Percentiles rank a stretch among this genome's conserved stretches.
These are phyloP conservation scores for Taxidea taxus DNA, from an alignment of 2,113 vertebrate genomes.

Conservation along the genomic window DNA sequence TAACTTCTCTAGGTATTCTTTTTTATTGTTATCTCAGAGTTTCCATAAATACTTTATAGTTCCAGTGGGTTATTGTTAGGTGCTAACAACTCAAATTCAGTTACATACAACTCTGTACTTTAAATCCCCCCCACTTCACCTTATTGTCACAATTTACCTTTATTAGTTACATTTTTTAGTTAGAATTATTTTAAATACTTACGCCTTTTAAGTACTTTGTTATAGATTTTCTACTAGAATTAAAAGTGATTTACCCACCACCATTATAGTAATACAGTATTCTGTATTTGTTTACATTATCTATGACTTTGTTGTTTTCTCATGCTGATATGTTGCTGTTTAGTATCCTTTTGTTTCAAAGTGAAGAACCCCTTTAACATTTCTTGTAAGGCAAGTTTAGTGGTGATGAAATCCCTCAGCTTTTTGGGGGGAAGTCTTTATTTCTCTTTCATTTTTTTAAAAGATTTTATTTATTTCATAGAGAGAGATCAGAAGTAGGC, in stretches of 20 bases:
- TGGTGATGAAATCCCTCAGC: not conserved
- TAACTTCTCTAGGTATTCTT: not conserved
- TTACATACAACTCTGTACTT: not conserved
- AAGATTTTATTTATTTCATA: too few species aligned
- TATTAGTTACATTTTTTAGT: not conserved
- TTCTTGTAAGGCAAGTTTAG: not conserved
- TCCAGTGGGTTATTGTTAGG: not conserved
- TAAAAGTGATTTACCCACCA: not conserved
- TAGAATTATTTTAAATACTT: not conserved
- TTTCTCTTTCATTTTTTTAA: not conserved
- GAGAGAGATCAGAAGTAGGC: too few species aligned
- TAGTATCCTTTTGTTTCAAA: not conserved
- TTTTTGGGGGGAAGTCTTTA: not conserved
- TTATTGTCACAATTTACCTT: not conserved
- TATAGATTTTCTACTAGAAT: not conserved
- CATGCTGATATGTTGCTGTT: not conserved
- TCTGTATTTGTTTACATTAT: not conserved
- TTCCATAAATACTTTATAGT: not conserved
- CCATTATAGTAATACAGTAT: not conserved
- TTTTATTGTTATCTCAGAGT: not conserved
- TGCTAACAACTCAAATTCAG: not conserved
- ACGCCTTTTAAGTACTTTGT: not conserved
- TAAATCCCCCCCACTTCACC: not conserved
- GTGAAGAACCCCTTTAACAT: not conserved
- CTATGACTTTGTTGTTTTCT: not conserved